Evolutionary conservation across 2,888 invertebrate species (phyloP), one percentile per base, ranked within the genome.

Genomic region (Mesorhabditis spiculigera): DNA sequence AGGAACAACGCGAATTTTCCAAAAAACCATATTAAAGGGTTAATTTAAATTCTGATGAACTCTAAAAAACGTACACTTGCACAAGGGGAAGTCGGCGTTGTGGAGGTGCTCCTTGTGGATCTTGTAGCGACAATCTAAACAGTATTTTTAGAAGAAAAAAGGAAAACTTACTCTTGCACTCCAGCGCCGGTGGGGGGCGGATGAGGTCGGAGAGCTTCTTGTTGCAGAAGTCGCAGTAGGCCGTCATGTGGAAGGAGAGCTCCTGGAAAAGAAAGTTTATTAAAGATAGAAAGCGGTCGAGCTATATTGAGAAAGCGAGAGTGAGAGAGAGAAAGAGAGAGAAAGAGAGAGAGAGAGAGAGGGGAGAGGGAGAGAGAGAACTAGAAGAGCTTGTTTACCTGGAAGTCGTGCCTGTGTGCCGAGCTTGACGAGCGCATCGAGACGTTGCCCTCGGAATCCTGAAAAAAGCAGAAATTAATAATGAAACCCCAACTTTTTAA

Each of bases 131-230:
- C 80, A 80, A 41, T 80, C 75, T 75, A 43, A 42, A 65, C 28
- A 28, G 28, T 43, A 10, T 68, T 6, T 41, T 8, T 45, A 66
- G 44, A 45, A 58, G 63, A 3, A 62, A 58, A 67, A 3, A 62
- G 43, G 28, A 13, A 10, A 63, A 13, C 61, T 65, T 83, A 93
- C 96, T 91, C 90, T 93, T 91, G 88, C 98, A 98, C 89, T 97
- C 97, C 85, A 95, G 90, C 74, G 97, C 97, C 80, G 94, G 93
- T 76, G 97, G 96, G 79, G 97, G 97, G 86, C 95, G 92, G 88
- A 98, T 93, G 91, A 97, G 92, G 43, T 74, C 78, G 93, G 95
- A 97, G 82, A 97, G 90, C 83, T 95, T 95, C 86, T 94, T 94
- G 77, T 94, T 91, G 90, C 98, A 98, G 81, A 94, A 92, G 89